Percentiles rank a stretch among this genome's conserved stretches.
These are phyloP conservation scores for Teleogryllus occipitalis DNA, from an alignment of 1,140 invertebrate genomes.

Conservation along the genomic window DNA sequence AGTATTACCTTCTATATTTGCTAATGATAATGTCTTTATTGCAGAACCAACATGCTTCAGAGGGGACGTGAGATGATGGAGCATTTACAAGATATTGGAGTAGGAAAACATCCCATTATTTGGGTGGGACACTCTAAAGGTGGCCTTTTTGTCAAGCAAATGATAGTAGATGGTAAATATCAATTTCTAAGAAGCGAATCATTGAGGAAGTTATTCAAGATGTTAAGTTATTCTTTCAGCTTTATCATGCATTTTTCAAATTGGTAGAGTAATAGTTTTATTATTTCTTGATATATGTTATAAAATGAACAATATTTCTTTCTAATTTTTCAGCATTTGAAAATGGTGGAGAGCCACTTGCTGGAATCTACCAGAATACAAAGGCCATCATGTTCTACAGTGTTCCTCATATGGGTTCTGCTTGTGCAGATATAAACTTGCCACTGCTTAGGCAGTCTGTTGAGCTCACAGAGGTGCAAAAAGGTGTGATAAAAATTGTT, in stretches of 20 bases:
- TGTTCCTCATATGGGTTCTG: slow-evolving; percentile 61
- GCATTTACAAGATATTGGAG: slow-evolving; percentile 45
- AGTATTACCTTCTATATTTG: background rate
- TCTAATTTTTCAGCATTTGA: slow-evolving; percentile 32
- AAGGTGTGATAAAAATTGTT: slow-evolving; percentile 41
- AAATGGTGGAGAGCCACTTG: slow-evolving; percentile 22
- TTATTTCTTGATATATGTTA: no score
- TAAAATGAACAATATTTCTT: background rate
- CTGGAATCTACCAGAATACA: slow-evolving; percentile 31
- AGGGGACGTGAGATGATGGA: slow-evolving; percentile 56
- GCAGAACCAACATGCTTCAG: slow-evolving; percentile 42
- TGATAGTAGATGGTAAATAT: slow-evolving; percentile 45
- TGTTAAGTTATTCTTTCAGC: no score
- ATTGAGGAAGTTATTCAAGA: no score
- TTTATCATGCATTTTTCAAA: no score
- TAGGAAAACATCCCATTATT: slow-evolving; percentile 53
- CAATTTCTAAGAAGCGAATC: background rate
- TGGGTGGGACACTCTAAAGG: slow-evolving; percentile 67
- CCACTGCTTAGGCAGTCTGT: slow-evolving; percentile 44
- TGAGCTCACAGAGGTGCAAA: slow-evolving; percentile 53
- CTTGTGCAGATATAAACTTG: slow-evolving; percentile 51
- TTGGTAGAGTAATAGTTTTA: no score
- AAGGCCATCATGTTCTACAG: slow-evolving; percentile 62
- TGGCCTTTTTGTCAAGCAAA: slow-evolving; percentile 62
- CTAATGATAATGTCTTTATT: background rate